A percentile compares a stretch with the other conserved stretches of the same genome.
These are phyloP conservation scores for Larimichthys polyactis DNA, from an alignment of 2,113 vertebrate genomes.

Conservation along the genomic window DNA sequence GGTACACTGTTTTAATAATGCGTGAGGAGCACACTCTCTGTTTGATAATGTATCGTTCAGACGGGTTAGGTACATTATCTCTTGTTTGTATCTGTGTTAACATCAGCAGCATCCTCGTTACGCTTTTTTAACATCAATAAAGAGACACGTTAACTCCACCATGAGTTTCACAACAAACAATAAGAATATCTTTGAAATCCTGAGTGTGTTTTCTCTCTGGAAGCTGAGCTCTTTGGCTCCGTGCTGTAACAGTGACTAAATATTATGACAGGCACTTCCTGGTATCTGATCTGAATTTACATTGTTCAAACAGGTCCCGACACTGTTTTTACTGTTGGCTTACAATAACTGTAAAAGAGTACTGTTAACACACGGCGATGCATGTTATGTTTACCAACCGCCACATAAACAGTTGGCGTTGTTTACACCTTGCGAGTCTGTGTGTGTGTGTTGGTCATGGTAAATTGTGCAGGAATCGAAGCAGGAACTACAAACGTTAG, in stretches of 20 bases:
- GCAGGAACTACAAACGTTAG: no score
- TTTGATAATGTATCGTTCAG: conserved; percentile 34
- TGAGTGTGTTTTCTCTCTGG: no score
- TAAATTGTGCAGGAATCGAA: no score
- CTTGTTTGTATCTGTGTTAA: background rate
- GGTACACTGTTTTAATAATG: conserved; percentile 42
- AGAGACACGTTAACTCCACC: background rate
- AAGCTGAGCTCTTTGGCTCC: background rate
- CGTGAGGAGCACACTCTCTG: conserved; percentile 43
- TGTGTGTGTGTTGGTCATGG: no score
- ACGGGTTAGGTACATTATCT: conserved; percentile 28
- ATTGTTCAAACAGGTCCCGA: conserved; percentile 3
- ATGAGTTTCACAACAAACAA: no score
- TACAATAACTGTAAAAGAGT: background rate
- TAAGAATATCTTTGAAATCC: no score
- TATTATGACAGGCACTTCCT: conserved; percentile 2
- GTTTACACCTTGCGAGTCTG: no score
- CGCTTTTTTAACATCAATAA: background rate
- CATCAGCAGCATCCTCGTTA: no score
- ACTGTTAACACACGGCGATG: background rate
- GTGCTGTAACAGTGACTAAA: background rate
- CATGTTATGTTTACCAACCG: background rate
- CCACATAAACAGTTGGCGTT: no score
- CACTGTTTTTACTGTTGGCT: background rate
- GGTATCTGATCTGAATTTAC: conserved; percentile 16